Evolutionary conservation across 2,113 vertebrate genomes (phyloP).

Genomic region (Callopanchax toddi): DNA sequence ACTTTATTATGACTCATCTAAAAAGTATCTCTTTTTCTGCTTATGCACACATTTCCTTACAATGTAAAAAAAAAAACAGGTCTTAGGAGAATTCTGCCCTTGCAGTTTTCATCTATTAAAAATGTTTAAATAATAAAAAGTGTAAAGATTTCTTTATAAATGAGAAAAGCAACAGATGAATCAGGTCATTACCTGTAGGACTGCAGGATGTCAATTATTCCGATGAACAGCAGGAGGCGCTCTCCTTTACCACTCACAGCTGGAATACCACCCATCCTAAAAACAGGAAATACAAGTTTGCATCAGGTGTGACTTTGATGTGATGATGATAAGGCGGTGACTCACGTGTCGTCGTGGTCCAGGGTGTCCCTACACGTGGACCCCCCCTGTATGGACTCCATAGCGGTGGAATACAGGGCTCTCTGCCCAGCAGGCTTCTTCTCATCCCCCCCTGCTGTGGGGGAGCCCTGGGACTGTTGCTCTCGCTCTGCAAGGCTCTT

Average conservation of each 20-base stretch:
- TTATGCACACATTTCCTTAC: too few relatives aligned
- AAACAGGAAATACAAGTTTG: constrained; percentile 27
- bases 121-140: too few relatives aligned
- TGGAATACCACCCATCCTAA: constrained; percentile 97
- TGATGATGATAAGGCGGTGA: not conserved
- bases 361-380: constrained; percentile 89
- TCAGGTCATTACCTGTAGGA: constrained; percentile 99
- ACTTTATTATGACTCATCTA: too few relatives aligned
- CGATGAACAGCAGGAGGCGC: constrained; percentile 90
- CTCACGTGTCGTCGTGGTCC: constrained; percentile 93
- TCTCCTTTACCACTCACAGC: constrained; percentile 91
- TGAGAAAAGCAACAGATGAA: too few relatives aligned
- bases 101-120: too few relatives aligned
- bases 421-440: constrained; percentile 89
- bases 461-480: constrained; percentile 84
- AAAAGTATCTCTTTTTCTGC: too few relatives aligned
- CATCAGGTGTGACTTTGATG: not conserved
- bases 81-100: too few relatives aligned
- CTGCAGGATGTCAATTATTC: constrained; percentile 97
- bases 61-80: too few relatives aligned
- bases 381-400: constrained; percentile 98
- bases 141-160: too few relatives aligned
- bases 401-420: constrained; percentile 95
- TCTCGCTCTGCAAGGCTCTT: constrained; percentile 90
- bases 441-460: constrained; percentile 82